Conservation (phyloP, 2,113 vertebrate genomes). For the human region GRCh38 chr13:23114501-23115000, state of each 20-base stretch:
- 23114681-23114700: not conserved
- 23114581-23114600: not conserved
- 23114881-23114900: not conserved
- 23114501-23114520: not conserved
- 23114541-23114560: not conserved
- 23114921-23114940: not conserved
- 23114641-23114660: not conserved
- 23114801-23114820: rapidly evolving
- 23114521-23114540: not conserved
- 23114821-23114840: too few species aligned
- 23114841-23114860: not conserved
- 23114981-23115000: not conserved
- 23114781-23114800: not conserved
- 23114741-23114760: not conserved
- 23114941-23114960: not conserved
- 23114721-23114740: not conserved
- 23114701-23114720: not conserved
- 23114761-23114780: not conserved
- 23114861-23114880: not conserved
- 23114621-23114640: not conserved
- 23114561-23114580: not conserved
- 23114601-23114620: not conserved
- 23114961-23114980: not conserved
- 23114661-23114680: not conserved
- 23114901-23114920: not conserved